phyloP scores from a whole-genome alignment of 1,140 invertebrate species.

The Acyrthosiphon pisum region DNA sequence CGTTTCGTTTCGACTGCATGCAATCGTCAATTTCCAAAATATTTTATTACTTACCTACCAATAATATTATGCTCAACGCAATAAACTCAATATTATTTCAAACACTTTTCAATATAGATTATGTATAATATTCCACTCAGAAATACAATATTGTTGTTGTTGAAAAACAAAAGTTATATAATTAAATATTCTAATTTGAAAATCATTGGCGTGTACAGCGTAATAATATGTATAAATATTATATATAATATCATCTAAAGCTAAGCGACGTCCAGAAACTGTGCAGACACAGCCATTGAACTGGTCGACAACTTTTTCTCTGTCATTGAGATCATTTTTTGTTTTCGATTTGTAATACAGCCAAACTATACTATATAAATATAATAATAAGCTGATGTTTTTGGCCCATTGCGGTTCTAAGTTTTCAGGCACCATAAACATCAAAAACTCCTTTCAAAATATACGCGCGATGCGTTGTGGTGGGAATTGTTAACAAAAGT shows the following conservation, averaged over 20 bases:
- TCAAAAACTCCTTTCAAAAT: background rate
- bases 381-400: background rate
- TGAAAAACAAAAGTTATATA: no score
- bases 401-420: background rate
- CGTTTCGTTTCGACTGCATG: background rate
- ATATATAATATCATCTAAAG: no score
- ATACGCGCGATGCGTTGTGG: background rate
- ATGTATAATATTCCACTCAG: accelerated
- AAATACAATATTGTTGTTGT: no score
- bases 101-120: no score
- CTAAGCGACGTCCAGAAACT: background rate
- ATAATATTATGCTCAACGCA: no score
- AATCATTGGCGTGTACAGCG: background rate
- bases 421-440: no score
- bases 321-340: background rate
- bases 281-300: background rate
- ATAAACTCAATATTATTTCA: no score
- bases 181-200: background rate
- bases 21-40: background rate
- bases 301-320: background rate
- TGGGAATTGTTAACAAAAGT: background rate
- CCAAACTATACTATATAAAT: background rate
- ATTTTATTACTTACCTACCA: no score
- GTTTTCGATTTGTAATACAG: background rate
- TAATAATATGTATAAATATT: background rate